phyloP scores from a whole-genome alignment of 2,797 vertebrate species.

The Perodicticus potto region DNA sequence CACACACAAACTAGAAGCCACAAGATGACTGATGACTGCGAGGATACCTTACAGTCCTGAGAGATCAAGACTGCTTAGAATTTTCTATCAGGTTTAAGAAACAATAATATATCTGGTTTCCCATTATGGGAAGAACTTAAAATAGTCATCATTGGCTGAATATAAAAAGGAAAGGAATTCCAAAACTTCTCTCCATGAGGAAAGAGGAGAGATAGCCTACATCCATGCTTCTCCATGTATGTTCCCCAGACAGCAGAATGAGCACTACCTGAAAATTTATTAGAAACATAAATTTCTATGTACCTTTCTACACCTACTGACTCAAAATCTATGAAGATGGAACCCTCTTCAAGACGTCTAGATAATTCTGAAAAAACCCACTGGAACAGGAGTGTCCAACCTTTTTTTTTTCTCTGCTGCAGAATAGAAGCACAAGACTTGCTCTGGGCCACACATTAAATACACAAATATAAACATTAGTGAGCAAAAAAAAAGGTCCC shows the following conservation, averaged over 20 bases:
- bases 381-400: too few relatives aligned
- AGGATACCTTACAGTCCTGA: not conserved
- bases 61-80: not conserved
- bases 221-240: not conserved
- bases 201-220: not conserved
- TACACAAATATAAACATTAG: too few relatives aligned
- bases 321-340: not conserved
- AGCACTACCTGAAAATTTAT: not conserved
- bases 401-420: too few relatives aligned
- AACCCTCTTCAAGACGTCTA: not conserved
- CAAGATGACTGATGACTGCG: not conserved
- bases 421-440: too few relatives aligned
- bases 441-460: too few relatives aligned
- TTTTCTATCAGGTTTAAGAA: conserved; percentile 6
- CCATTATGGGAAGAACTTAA: not conserved
- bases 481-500: too few relatives aligned
- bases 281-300: not conserved
- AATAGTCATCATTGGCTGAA: conserved; percentile 6
- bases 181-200: not conserved
- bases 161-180: conserved; percentile 25
- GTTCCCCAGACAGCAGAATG: not conserved
- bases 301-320: not conserved
- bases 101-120: not conserved
- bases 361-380: not conserved
- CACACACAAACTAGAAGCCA: not conserved